Conservation (phyloP, 2,113 vertebrate genomes). For the Shinisaurus crocodilurus region DNA sequence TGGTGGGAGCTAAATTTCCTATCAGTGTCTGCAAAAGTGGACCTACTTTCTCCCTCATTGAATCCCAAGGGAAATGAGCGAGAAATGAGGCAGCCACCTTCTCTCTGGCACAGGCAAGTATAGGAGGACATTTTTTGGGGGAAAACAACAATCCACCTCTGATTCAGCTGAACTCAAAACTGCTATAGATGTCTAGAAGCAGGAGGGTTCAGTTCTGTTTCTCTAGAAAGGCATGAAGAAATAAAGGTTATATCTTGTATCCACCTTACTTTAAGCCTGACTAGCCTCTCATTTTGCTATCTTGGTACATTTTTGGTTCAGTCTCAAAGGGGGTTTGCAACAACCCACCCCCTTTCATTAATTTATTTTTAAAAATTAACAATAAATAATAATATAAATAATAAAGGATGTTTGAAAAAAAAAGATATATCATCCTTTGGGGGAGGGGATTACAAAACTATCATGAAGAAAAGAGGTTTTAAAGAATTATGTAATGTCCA, state of each 20-base stretch:
- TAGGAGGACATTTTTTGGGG: slow-evolving; percentile 47
- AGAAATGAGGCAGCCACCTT: slow-evolving; percentile 58
- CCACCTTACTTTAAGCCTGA: background rate
- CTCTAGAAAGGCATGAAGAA: background rate
- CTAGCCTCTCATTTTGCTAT: background rate
- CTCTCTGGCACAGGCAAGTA: slow-evolving; percentile 67
- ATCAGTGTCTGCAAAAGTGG: slow-evolving; percentile 60
- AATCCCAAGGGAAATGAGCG: slow-evolving; percentile 61
- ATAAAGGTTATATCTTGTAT: background rate
- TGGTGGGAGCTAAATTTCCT: slow-evolving; percentile 63
- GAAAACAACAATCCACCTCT: slow-evolving; percentile 29
- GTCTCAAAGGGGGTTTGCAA: background rate
- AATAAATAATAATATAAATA: background rate
- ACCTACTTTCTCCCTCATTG: slow-evolving; percentile 61
- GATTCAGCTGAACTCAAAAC: background rate
- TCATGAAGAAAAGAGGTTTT: no score
- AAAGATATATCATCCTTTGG: background rate
- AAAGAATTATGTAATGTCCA: background rate
- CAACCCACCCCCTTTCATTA: background rate
- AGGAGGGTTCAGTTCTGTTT: background rate
- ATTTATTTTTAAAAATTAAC: background rate
- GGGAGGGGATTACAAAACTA: background rate
- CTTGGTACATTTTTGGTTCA: background rate
- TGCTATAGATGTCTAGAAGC: background rate
- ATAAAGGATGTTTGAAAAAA: background rate